Conservation (phyloP, 2,888 invertebrate species). For the Dicyrtoma fusca region DNA sequence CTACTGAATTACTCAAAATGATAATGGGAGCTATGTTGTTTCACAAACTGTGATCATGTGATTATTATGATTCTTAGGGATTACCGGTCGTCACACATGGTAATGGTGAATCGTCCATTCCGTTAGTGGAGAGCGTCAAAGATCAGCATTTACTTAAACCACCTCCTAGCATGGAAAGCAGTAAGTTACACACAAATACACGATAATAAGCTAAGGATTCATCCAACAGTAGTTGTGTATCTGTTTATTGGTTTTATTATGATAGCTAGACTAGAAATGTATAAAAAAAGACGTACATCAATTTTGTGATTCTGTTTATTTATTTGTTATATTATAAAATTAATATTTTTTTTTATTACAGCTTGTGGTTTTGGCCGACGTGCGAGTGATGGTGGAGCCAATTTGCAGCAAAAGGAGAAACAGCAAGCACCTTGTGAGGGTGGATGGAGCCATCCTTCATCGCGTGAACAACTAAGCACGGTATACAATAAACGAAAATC, state of each 20-base stretch:
- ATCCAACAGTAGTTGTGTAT: background rate
- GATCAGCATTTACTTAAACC: slow-evolving; percentile 93
- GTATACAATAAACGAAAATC: slow-evolving; percentile 30
- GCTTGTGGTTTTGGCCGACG: slow-evolving; percentile 83
- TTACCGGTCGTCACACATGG: slow-evolving; percentile 51
- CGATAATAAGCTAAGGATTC: background rate
- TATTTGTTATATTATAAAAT: slow-evolving; percentile 14
- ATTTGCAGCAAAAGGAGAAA: slow-evolving; percentile 67
- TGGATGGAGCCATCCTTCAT: slow-evolving; percentile 56
- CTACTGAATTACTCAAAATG: too few species aligned
- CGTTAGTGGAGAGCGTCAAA: slow-evolving; percentile 69
- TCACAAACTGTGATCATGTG: too few species aligned
- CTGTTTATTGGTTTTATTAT: too few species aligned
- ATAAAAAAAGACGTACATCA: background rate
- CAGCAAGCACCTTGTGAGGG: slow-evolving; percentile 53
- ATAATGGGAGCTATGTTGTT: too few species aligned
- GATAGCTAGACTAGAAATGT: background rate
- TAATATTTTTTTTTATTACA: slow-evolving; percentile 29
- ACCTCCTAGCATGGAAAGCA: slow-evolving; percentile 80
- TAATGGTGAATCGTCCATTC: slow-evolving; percentile 47
- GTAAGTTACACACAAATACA: slow-evolving; percentile 62
- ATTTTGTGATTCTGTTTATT: background rate
- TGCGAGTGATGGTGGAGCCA: slow-evolving; percentile 94
- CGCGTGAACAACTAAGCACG: slow-evolving; percentile 55
- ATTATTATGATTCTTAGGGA: slow-evolving; percentile 44